phyloP scores from a whole-genome alignment of 2,797 vertebrate species.

The Helarctos malayanus region DNA sequence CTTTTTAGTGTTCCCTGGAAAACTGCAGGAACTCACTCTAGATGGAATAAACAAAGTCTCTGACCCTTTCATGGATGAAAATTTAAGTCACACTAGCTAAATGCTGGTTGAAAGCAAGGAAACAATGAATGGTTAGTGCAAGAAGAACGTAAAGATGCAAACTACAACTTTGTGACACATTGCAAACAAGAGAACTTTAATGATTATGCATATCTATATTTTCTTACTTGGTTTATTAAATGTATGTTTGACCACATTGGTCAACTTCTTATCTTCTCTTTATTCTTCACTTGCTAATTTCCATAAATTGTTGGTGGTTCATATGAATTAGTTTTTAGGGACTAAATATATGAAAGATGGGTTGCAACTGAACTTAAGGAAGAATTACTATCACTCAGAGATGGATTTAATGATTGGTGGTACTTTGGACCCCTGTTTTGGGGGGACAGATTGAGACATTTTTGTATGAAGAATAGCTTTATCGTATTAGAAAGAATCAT shows the following conservation, averaged over 20 bases:
- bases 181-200: background rate
- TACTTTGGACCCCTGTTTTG: background rate
- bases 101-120: background rate
- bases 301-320: background rate
- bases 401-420: background rate
- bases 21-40: background rate
- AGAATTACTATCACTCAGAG: background rate
- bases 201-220: background rate
- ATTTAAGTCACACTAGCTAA: background rate
- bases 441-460: background rate
- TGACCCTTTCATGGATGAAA: rapidly evolving
- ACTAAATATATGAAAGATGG: background rate
- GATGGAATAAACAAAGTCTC: background rate
- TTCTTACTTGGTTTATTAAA: background rate
- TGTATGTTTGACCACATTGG: background rate
- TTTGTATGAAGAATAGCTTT: background rate
- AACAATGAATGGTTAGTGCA: background rate
- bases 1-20: background rate
- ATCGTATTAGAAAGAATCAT: background rate
- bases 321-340: background rate
- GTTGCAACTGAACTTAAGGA: background rate
- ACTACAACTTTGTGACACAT: background rate
- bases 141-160: background rate
- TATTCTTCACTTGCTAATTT: background rate
- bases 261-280: background rate